Conservation (phyloP, 1,140 invertebrate species). For the Cydia splendana region DNA sequence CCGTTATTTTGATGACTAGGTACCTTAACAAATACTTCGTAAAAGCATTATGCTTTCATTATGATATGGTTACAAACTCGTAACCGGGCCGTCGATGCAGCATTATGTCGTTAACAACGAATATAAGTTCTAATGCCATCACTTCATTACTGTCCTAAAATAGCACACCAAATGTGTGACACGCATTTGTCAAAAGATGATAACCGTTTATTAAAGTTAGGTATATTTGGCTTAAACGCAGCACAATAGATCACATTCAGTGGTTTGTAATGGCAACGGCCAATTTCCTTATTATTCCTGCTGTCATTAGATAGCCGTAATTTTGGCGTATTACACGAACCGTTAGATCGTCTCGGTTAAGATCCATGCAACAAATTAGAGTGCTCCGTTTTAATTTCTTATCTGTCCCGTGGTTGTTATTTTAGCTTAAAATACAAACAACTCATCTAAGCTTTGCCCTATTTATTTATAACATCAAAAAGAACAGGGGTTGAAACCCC, state of each 20-base stretch:
- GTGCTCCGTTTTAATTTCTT: slow-evolving; percentile 37
- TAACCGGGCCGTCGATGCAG: not conserved
- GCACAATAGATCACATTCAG: slow-evolving; percentile 62
- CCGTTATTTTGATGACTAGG: too few species aligned
- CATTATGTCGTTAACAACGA: not conserved
- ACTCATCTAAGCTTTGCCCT: too few species aligned
- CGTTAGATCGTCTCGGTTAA: slow-evolving; percentile 51
- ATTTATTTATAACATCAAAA: too few species aligned
- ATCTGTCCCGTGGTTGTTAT: not conserved
- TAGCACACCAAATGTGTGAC: not conserved
- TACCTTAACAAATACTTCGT: too few species aligned
- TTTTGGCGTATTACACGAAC: slow-evolving; percentile 66
- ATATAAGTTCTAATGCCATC: not conserved
- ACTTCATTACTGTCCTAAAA: not conserved
- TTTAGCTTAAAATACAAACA: too few species aligned
- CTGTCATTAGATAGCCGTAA: slow-evolving; percentile 63
- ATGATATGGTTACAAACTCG: too few species aligned
- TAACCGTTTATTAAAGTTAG: slow-evolving; percentile 19
- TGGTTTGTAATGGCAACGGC: slow-evolving; percentile 50
- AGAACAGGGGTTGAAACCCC: too few species aligned
- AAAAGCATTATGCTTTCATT: too few species aligned
- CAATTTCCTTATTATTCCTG: slow-evolving; percentile 60
- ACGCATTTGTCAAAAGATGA: not conserved
- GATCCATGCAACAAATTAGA: slow-evolving; percentile 35
- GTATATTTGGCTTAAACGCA: slow-evolving; percentile 44